These are phyloP conservation scores for Drosophila varians DNA, from an alignment of 1,140 invertebrate genomes.

Conservation along the genomic window DNA sequence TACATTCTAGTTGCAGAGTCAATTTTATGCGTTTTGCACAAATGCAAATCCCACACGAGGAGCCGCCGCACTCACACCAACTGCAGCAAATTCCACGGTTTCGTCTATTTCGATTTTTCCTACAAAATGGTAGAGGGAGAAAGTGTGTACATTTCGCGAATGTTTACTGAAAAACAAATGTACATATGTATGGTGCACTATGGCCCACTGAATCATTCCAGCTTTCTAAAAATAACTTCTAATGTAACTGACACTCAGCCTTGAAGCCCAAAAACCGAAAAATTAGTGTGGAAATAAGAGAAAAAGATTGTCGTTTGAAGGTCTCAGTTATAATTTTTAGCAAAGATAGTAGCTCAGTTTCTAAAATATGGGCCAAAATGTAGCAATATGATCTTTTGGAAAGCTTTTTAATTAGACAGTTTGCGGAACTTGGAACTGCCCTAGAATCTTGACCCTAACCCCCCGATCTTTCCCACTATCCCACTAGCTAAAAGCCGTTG, in stretches of 20 bases:
- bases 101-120: constrained; percentile 28
- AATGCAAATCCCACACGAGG: constrained; percentile 44
- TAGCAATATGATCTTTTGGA: neutral
- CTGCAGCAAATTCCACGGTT: too few species aligned
- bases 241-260: constrained; percentile 6
- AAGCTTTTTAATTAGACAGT: neutral
- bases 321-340: too few species aligned
- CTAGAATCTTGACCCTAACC: neutral
- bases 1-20: constrained; percentile 33
- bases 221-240: constrained; percentile 3
- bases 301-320: neutral
- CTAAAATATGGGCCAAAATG: neutral
- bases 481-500: neutral
- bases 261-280: constrained; percentile 5
- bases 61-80: neutral
- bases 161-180: constrained; percentile 8
- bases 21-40: constrained; percentile 61
- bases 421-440: neutral
- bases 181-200: neutral
- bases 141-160: constrained; percentile 20
- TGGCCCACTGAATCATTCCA: constrained; percentile 10
- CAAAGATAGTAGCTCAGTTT: neutral
- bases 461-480: neutral
- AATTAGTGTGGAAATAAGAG: neutral
- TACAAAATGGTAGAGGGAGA: constrained; percentile 3